Conservation (phyloP, 2,797 vertebrate genomes). For the Aldrovandia affinis region DNA sequence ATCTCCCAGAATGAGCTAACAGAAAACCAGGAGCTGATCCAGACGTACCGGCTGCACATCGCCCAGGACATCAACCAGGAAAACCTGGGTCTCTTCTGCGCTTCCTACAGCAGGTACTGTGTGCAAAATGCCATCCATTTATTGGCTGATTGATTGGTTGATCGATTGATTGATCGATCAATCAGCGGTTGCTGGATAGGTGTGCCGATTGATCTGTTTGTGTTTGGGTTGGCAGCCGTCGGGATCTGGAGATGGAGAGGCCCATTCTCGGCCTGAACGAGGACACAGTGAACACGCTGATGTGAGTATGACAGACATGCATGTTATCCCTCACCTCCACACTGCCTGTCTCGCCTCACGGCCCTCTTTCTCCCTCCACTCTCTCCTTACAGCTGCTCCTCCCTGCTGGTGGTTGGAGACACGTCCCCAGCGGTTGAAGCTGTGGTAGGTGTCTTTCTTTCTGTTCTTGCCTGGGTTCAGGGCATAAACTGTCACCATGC, state of each 20-base stretch:
- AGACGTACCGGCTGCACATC: slow-evolving; percentile 95
- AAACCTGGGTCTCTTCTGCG: slow-evolving; percentile 91
- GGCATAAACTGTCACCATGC: neutral
- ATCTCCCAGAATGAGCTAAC: slow-evolving; percentile 88
- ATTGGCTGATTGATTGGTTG: neutral
- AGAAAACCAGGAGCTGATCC: slow-evolving; percentile 93
- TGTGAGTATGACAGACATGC: slow-evolving; percentile 82
- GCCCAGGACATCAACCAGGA: slow-evolving; percentile 97
- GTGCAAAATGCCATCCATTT: neutral
- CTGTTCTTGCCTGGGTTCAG: neutral
- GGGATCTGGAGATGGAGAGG: slow-evolving; percentile 92
- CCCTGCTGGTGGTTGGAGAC: slow-evolving; percentile 92
- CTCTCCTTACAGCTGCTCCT: slow-evolving; percentile 78
- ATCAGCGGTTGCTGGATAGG: neutral
- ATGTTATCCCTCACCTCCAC: too few species aligned
- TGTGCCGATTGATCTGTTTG: slow-evolving; percentile 26
- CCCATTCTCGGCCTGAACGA: slow-evolving; percentile 84
- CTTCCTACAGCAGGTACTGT: slow-evolving; percentile 82
- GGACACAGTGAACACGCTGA: slow-evolving; percentile 85
- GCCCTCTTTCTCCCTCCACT: slow-evolving; percentile 1
- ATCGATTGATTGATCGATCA: neutral
- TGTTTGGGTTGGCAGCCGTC: slow-evolving; percentile 75
- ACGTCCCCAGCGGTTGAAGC: slow-evolving; percentile 93
- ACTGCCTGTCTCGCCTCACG: too few species aligned
- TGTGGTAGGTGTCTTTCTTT: slow-evolving; percentile 80